phyloP scores from a whole-genome alignment of 2,797 vertebrate genomes.

The Anguilla pacifica region DNA sequence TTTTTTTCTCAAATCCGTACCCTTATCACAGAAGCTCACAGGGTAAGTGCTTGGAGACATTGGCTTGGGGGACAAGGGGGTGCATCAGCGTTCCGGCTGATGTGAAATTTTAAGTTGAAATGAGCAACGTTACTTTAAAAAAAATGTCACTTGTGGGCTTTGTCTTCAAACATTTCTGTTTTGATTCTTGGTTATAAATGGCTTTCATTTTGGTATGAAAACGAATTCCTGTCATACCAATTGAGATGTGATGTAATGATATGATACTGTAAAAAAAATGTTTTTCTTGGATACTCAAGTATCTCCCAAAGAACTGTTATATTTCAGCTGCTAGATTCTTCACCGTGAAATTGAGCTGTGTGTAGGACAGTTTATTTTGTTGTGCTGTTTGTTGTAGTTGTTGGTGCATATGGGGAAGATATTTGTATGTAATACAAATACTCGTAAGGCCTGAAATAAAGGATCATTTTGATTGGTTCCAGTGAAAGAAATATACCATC shows the following conservation, averaged over 20 bases:
- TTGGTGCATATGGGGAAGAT: neutral
- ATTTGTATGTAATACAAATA: neutral
- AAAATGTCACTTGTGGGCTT: slow-evolving; percentile 46
- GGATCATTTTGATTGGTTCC: neutral
- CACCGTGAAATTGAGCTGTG: neutral
- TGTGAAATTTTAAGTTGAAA: slow-evolving; percentile 52
- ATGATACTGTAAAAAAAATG: neutral
- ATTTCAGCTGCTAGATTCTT: neutral
- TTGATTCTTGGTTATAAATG: neutral
- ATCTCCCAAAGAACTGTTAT: neutral
- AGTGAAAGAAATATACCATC: neutral
- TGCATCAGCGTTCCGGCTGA: slow-evolving; percentile 27
- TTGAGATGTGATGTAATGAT: neutral
- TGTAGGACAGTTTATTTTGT: neutral
- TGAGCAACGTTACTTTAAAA: slow-evolving; percentile 54
- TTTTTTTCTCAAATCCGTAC: slow-evolving; percentile 58
- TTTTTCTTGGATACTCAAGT: neutral
- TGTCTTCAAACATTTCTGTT: neutral
- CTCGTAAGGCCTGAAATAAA: neutral
- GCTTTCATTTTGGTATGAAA: neutral
- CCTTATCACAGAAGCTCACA: slow-evolving; percentile 51
- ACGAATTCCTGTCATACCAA: neutral
- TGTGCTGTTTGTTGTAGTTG: neutral
- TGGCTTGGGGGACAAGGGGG: slow-evolving; percentile 33
- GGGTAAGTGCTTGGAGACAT: slow-evolving; percentile 48